Evolutionary conservation across 2,113 vertebrate genomes (phyloP), one percentile per base, ranked within the genome.

Genomic region (Guaruba guarouba): DNA sequence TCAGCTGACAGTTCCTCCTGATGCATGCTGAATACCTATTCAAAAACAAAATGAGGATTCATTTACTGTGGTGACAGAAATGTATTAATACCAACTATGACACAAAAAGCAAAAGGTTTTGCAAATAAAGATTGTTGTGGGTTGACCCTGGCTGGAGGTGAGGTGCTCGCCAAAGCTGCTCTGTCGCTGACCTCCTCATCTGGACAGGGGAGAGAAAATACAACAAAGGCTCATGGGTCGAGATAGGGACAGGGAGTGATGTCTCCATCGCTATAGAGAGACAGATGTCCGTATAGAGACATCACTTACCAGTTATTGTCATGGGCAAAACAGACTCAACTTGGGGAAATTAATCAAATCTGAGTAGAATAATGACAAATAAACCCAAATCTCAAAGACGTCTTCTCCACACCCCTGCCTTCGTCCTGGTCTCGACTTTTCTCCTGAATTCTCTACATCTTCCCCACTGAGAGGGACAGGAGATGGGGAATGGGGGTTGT

Each of bases 61-160:
- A 74, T 85, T 94, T 96, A 55, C 86, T 92, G 13, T 87, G 52
- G 57, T 87, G 92, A 77, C 86, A 94, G 69, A 94, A 92, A 83
- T 82, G 24, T 82, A 79, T 92, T 91, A 89, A 64, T 80, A 67
- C 62, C 76, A 80, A 91, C 69, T 76, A 29, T 62, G 77, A 64
- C 75, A 88, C 48, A 92, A 74, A 86, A 79, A 66, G 55, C 20
- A 86, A 91, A 91, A 83, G 29, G n/a, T 59, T 91, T 89, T 71
- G 63, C 48, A 82, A 55, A 55, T 29, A 22, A 84, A 64, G 43
- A 31, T 73, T 24, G 33, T 59, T 22, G 9, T 59, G 57, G 57
- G 8, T 35, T 59, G 33, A 59, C 33, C 57, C 57, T 59, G 33
- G 22, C 57, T 59, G 9, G 57, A 35, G 22, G 57, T 6, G 12